Base-by-base conservation (phyloP, 2,888 invertebrate species). In the Torymus aiolomorphi region DNA sequence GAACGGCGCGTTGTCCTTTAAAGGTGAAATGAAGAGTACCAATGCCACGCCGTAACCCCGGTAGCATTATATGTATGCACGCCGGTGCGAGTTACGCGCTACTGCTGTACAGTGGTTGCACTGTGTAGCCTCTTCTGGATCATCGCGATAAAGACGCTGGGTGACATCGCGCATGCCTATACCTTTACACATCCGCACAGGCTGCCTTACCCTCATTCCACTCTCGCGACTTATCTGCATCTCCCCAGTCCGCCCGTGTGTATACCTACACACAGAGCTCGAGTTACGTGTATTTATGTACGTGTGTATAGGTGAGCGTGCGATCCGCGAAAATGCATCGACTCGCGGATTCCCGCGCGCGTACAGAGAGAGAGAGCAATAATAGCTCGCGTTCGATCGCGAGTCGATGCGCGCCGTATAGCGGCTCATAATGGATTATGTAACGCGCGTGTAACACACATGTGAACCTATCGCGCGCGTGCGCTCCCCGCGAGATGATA, bases 1-100 rank as follows among this genome's bases (percentile, higher is more conserved):
- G 85, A 85, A 85, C 83, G 78, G 79, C 78, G 67, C 83, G 74
- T 74, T 69, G 82, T 83, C 81, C 81, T 81, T 78, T 83, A 80
- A 81, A 78, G 82, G 80, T 74, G 82, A 82, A 42, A 82, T 80
- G 79, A 80, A 82, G 57, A 56, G 16, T n/a, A 57, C 49, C 56
- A 63, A 62, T 59, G 59, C 69, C 61, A 18, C 65, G 57, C 61
- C 69, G 52, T 76, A 69, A 69, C 52, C 76, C 74, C 61, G 52
- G n/a, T 18, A 3, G 42, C 42, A n/a, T 31, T 31, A 31, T 31
- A 42, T 31, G 5, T 31, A 31, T 42, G 8, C 8, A 42, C 8
- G 11, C 42, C 20, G 2, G 24, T 2, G 12, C 63, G n/a, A 56
- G 31, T 31, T 18, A 49, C 62, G 14, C 31, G 24, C 42, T 42